Conservation (phyloP, 2,888 invertebrate species). For the Platycheirus albimanus region DNA sequence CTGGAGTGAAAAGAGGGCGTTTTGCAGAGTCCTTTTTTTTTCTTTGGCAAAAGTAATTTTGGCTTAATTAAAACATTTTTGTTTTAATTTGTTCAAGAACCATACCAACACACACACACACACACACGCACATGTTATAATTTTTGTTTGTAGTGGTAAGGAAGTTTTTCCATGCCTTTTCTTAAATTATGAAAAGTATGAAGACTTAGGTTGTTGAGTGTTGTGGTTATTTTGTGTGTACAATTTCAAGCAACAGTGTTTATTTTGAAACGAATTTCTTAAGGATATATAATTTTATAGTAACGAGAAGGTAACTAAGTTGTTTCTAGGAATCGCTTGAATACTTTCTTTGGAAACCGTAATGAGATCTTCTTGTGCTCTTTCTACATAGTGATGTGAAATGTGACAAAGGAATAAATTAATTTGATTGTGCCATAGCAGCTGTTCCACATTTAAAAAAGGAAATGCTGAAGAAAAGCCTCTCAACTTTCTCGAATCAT, state of each 20-base stretch:
- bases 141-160: background rate
- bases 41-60: constrained; percentile 50
- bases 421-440: too few species aligned
- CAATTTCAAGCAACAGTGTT: constrained; percentile 21
- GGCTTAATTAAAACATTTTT: constrained; percentile 70
- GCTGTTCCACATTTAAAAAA: too few species aligned
- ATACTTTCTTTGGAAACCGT: background rate
- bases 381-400: background rate
- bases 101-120: background rate
- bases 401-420: background rate
- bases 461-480: too few species aligned
- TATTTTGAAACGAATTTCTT: constrained; percentile 7
- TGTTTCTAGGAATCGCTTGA: background rate
- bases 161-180: constrained; percentile 27
- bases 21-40: background rate
- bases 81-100: constrained; percentile 59
- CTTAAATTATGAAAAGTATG: constrained; percentile 6
- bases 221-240: background rate
- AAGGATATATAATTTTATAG: too few species aligned
- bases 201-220: background rate
- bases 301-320: background rate
- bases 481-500: too few species aligned
- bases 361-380: background rate
- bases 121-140: too few species aligned
- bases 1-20: constrained; percentile 33